A percentile compares a stretch with the other conserved stretches of the same genome.
Conservation (phyloP, 2,113 vertebrate genomes). For the Microcebus jonahi region DNA sequence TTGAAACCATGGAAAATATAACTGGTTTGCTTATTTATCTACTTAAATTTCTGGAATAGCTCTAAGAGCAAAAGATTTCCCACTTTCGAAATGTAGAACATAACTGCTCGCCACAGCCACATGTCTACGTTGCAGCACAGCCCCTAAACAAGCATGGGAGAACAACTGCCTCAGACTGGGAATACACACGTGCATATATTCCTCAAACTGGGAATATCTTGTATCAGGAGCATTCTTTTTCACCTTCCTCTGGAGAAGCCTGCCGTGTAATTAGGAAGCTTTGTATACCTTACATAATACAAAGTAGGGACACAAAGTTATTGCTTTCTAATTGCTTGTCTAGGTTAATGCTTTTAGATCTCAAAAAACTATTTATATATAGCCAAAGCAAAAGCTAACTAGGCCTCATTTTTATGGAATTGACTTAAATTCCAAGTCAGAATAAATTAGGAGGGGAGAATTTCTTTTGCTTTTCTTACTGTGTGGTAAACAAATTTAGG, state of each 20-base stretch:
- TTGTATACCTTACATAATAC: neutral
- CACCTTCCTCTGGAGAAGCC: neutral
- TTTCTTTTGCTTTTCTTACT: neutral
- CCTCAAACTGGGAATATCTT: neutral
- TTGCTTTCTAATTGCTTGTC: neutral
- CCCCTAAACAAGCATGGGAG: neutral
- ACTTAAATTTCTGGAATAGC: neutral
- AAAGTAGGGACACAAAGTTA: neutral
- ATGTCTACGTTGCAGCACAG: neutral
- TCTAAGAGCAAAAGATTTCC: slow-evolving; percentile 32
- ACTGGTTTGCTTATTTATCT: neutral
- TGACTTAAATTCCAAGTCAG: slow-evolving; percentile 41
- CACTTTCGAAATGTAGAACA: neutral
- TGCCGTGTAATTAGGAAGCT: neutral
- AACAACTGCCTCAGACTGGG: neutral
- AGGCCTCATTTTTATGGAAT: neutral
- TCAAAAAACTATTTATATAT: neutral
- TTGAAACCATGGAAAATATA: slow-evolving; percentile 20
- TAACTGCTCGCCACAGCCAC: neutral
- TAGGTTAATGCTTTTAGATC: neutral
- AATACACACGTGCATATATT: neutral
- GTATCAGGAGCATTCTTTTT: neutral
- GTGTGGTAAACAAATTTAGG: slow-evolving; percentile 32
- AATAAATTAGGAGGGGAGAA: neutral
- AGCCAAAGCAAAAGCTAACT: slow-evolving; percentile 10